Evolutionary conservation across 2,113 vertebrate species (phyloP).

Genomic region (Poeciliopsis prolifica): DNA sequence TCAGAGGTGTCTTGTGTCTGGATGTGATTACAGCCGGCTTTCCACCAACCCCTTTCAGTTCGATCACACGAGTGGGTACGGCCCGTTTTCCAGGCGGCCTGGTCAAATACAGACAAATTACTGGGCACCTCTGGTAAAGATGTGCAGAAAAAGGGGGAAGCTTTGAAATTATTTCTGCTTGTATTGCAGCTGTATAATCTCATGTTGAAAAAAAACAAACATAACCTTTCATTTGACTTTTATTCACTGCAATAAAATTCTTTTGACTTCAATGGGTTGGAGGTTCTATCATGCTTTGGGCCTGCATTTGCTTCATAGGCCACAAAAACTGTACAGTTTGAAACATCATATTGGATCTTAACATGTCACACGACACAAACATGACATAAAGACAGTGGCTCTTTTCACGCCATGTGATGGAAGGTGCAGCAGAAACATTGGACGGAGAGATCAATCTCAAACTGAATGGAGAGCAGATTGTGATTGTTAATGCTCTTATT

Average conservation of each 20-base stretch:
- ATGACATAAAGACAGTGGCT: too few relatives aligned
- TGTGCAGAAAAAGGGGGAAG: not conserved
- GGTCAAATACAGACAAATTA: slow-evolving; percentile 40
- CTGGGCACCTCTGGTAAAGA: not conserved
- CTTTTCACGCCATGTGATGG: not conserved
- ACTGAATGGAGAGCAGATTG: not conserved
- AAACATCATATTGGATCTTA: not conserved
- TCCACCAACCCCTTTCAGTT: slow-evolving; percentile 10
- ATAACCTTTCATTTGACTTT: not conserved
- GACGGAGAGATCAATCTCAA: not conserved
- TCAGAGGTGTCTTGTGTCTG: slow-evolving; percentile 56
- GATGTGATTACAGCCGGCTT: slow-evolving; percentile 44
- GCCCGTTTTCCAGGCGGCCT: slow-evolving; percentile 50
- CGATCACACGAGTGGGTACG: slow-evolving; percentile 19
- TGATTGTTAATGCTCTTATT: not conserved
- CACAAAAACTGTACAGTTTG: not conserved
- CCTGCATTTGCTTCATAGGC: not conserved
- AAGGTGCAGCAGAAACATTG: not conserved
- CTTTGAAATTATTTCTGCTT: not conserved
- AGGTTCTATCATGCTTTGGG: not conserved
- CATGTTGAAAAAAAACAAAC: too few relatives aligned
- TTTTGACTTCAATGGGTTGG: not conserved
- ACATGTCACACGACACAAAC: too few relatives aligned
- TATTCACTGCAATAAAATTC: not conserved
- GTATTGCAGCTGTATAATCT: not conserved